Evolutionary conservation across 2,113 vertebrate genomes (phyloP), one percentile per base, ranked within the genome.

Genomic region (Takifugu flavidus): DNA sequence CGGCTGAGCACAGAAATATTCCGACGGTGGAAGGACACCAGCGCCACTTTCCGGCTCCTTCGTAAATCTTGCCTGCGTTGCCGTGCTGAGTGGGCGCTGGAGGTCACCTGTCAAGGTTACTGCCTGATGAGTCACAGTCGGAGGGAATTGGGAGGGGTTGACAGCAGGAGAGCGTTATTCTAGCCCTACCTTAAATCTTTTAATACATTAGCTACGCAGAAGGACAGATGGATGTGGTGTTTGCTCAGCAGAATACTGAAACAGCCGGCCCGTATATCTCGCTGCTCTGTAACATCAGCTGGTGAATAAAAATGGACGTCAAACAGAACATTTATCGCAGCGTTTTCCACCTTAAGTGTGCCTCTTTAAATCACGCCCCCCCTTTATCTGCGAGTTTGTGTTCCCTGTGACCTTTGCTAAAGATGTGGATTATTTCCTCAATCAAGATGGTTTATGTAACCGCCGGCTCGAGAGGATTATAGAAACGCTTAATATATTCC

Each of bases 371-470:
- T 77, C 63, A 27, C 53, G 73, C 20, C 73, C 62, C 71, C 74
- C 63, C 7, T 39, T 39, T 39, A 39, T 77, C 72, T 70, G 67
- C n/a, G 64, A 72, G 67, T 78, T 70, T 81, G 65, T 73, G 63
- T 14, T 72, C 54, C 64, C 78, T 46, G 42, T 83, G 83, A 82
- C 80, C 51, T 66, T 61, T 80, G 82, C 69, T 80, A 64, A 77
- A 78, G 80, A 75, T 51, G 77, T 84, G 85, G 87, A 86, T 86
- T 87, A 84, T 87, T 85, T 67, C 82, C 83, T 78, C 82, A 80
- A 82, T 87, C 82, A 85, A 84, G 82, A 88, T 75, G 74, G 76
- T 79, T 87, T 86, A 87, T 83, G 70, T 83, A 85, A 87, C 71
- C 29, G 43, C 69, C 67, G 62, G 72, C 71, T 65, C 53, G 62